A percentile compares a stretch with the other conserved stretches of the same genome.
Evolutionary conservation across 2,888 invertebrate species (phyloP).

Genomic region (Macaria notata): DNA sequence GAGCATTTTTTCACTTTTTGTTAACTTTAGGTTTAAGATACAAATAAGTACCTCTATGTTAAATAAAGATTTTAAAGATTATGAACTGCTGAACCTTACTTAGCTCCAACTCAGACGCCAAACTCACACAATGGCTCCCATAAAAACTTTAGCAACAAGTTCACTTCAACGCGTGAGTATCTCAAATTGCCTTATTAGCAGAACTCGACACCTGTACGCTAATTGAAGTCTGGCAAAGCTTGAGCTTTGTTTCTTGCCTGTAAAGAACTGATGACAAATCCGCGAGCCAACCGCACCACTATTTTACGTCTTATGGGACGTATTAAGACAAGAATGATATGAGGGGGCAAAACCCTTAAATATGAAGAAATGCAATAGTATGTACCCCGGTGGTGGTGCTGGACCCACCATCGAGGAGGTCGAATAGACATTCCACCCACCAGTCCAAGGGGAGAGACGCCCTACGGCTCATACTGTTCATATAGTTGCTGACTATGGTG

Average conservation of each 20-base stretch:
- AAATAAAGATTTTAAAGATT: conserved; percentile 20
- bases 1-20: conserved; percentile 25
- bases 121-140: too few relatives aligned
- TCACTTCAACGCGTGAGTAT: too few relatives aligned
- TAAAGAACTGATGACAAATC: conserved; percentile 18
- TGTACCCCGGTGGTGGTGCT: too few relatives aligned
- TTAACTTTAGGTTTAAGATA: conserved; percentile 29
- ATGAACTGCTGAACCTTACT: too few relatives aligned
- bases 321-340: neutral
- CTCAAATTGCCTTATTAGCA: neutral
- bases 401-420: too few relatives aligned
- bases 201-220: conserved; percentile 26
- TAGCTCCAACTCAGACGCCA: too few relatives aligned
- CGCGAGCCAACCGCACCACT: conserved; percentile 15
- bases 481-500: too few relatives aligned
- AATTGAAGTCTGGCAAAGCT: conserved; percentile 14
- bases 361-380: too few relatives aligned
- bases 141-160: too few relatives aligned
- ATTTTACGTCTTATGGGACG: conserved; percentile 11
- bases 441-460: too few relatives aligned
- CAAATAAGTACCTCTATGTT: conserved; percentile 16
- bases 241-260: conserved; percentile 12
- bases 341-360: neutral
- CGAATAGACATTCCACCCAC: too few relatives aligned
- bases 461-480: too few relatives aligned